phyloP scores from a whole-genome alignment of 1,140 invertebrate genomes.

The Lepidurus apus region DNA sequence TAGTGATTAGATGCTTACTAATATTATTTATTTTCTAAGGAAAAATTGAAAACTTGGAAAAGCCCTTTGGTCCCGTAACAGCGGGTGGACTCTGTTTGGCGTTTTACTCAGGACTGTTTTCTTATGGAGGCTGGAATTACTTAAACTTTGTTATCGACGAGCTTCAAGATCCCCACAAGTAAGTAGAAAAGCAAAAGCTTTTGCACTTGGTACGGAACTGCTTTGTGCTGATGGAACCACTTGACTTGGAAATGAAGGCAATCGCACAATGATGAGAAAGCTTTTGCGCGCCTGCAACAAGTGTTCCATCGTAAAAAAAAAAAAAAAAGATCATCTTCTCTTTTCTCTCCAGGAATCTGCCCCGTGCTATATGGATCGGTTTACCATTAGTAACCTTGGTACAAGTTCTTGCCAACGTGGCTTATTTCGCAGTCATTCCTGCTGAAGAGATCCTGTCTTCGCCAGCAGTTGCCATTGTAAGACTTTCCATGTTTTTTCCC shows the following conservation, averaged over 20 bases:
- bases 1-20: neutral
- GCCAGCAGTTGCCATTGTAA: conserved; percentile 76
- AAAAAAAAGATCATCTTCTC: neutral
- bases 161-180: conserved; percentile 87
- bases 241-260: neutral
- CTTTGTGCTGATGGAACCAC: neutral
- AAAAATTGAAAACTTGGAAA: conserved; percentile 62
- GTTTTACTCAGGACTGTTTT: conserved; percentile 85
- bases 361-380: conserved; percentile 79
- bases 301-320: neutral
- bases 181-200: conserved; percentile 41
- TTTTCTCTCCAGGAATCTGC: conserved; percentile 61
- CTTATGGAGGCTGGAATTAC: conserved; percentile 94
- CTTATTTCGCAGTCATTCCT: conserved; percentile 79
- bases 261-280: neutral
- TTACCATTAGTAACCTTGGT: conserved; percentile 77
- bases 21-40: conserved; percentile 50
- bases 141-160: conserved; percentile 92
- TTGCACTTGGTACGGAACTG: neutral
- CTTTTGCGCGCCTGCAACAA: conserved; percentile 3
- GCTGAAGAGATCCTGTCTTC: conserved; percentile 69
- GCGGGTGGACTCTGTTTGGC: conserved; percentile 63
- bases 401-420: conserved; percentile 81
- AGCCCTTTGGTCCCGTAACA: conserved; percentile 54
- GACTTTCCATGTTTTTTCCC: conserved; percentile 34